Conservation (phyloP, 30 jellyfish, hydroid and myxozoan genomes). For the Chrysaora quinquecirrha region DNA sequence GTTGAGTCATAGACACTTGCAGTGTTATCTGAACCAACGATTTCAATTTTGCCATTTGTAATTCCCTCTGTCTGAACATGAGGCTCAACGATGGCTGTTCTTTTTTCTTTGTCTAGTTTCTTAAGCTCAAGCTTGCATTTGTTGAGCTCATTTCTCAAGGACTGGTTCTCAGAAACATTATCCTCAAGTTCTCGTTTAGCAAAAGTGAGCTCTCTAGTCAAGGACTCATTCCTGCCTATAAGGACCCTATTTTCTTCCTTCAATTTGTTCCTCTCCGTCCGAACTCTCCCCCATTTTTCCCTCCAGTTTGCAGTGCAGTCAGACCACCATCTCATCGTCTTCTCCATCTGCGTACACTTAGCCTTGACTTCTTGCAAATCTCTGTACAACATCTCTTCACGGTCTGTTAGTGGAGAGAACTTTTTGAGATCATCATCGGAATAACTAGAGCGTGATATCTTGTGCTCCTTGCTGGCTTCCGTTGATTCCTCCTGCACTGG, state of each 20-base stretch:
- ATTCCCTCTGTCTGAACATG: constrained; percentile 40
- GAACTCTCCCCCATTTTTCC: constrained; percentile 88
- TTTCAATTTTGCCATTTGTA: constrained; percentile 51
- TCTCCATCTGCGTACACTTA: constrained; percentile 74
- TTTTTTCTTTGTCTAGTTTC: constrained; percentile 62
- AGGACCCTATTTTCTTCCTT: constrained; percentile 59
- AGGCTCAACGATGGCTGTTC: constrained; percentile 85
- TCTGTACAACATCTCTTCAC: constrained; percentile 36
- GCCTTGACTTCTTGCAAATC: constrained; percentile 62
- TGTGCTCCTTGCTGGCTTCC: background rate
- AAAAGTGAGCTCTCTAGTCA: constrained; percentile 61
- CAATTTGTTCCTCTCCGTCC: constrained; percentile 73
- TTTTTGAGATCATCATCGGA: constrained; percentile 45
- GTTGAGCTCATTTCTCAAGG: constrained; percentile 62
- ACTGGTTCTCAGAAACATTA: constrained; percentile 46
- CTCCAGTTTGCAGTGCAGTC: constrained; percentile 94
- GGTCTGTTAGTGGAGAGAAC: constrained; percentile 47
- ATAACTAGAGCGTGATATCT: background rate
- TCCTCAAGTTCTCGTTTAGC: constrained; percentile 43
- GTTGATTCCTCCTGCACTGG: constrained; percentile 48
- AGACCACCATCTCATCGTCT: constrained; percentile 92
- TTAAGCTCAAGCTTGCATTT: constrained; percentile 61
- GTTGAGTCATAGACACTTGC: constrained; percentile 59
- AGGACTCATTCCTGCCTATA: constrained; percentile 52
- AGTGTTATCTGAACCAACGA: constrained; percentile 21